Evolutionary conservation across 2,113 vertebrate species (phyloP).

Genomic region (Halcyon malimbica): DNA sequence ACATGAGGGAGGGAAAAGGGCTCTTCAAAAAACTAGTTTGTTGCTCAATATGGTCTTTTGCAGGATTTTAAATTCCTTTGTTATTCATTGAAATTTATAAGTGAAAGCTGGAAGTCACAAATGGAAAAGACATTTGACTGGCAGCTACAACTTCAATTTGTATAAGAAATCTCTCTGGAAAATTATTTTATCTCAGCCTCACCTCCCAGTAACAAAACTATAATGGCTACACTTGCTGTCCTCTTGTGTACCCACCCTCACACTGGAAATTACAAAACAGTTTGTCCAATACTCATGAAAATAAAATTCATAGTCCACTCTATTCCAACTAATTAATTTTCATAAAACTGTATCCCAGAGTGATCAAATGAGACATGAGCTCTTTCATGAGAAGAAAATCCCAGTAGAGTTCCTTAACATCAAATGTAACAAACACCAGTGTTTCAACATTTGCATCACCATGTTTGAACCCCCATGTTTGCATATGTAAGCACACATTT

Average conservation of each 20-base stretch:
- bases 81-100: slow-evolving; percentile 36
- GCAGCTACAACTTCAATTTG: slow-evolving; percentile 32
- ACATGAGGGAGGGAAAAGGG: neutral
- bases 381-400: slow-evolving; percentile 52
- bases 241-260: neutral
- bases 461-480: slow-evolving; percentile 5
- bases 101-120: neutral
- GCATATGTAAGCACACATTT: slow-evolving; percentile 25
- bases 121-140: slow-evolving; percentile 19
- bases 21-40: neutral
- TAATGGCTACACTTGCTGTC: neutral
- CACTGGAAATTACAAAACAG: slow-evolving; percentile 22
- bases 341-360: slow-evolving; percentile 19
- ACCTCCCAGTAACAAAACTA: neutral
- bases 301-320: slow-evolving; percentile 34
- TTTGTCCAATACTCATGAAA: neutral
- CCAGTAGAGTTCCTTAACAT: slow-evolving; percentile 33
- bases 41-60: neutral
- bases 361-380: slow-evolving; percentile 47
- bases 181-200: slow-evolving; percentile 9
- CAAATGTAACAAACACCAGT: slow-evolving; percentile 34
- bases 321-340: slow-evolving; percentile 51
- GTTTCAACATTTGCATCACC: neutral
- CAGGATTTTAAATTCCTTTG: neutral
- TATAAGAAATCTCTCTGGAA: slow-evolving; percentile 30